Percentiles rank a stretch among this genome's conserved stretches.
These are phyloP conservation scores for Panagrolaimus sp. DNA, from an alignment of 1,140 invertebrate species.

Conservation along the genomic window DNA sequence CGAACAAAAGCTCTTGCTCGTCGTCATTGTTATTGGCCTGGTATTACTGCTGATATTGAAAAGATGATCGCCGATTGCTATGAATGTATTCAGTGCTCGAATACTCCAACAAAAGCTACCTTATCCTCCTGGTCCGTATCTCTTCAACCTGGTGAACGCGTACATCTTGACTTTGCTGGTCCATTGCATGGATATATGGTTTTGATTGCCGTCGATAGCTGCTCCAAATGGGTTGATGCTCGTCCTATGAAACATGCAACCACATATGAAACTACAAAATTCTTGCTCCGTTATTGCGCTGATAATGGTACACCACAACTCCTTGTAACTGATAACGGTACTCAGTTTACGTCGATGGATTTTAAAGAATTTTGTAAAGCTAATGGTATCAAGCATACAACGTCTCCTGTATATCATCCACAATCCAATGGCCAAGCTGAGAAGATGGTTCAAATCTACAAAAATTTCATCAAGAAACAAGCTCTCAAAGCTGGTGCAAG, in stretches of 20 bases:
- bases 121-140: constrained; percentile 20
- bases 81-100: constrained; percentile 27
- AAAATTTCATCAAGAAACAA: no score
- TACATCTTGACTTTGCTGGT: constrained; percentile 60
- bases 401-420: not conserved
- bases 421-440: constrained; percentile 6
- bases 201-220: constrained; percentile 60
- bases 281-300: not conserved
- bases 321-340: not conserved
- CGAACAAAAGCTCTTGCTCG: constrained; percentile 63
- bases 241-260: not conserved
- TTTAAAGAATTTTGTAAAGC: not conserved
- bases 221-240: constrained; percentile 63
- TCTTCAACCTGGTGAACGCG: constrained; percentile 30
- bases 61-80: constrained; percentile 29
- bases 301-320: not conserved
- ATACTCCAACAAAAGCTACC: constrained; percentile 3
- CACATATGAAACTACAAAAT: not conserved
- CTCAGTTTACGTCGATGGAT: not conserved
- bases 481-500: no score
- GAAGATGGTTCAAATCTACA: no score
- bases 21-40: constrained; percentile 59
- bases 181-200: constrained; percentile 53
- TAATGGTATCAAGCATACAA: not conserved
- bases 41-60: constrained; percentile 54